Percentiles rank a stretch among this genome's conserved stretches.
Evolutionary conservation across 2,797 vertebrate genomes (phyloP).

Genomic region (Malurus leucopterus): DNA sequence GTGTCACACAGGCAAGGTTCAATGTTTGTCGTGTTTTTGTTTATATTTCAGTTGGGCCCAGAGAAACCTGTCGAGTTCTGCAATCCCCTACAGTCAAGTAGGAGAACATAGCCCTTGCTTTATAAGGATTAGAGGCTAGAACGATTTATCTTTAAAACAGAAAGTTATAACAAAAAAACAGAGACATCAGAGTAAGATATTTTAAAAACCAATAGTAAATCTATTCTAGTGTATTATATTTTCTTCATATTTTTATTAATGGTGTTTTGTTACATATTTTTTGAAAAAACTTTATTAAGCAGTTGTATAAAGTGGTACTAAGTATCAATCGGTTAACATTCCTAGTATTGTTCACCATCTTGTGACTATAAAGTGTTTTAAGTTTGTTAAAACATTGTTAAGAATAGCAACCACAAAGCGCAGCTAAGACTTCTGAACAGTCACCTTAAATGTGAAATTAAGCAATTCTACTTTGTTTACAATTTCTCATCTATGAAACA

Average conservation of each 20-base stretch:
- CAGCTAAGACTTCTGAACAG: background rate
- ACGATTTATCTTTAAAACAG: background rate
- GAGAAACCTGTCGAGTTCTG: background rate
- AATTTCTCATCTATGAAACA: background rate
- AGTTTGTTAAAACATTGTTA: background rate
- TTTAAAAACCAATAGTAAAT: background rate
- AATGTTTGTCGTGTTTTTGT: background rate
- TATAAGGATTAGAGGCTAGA: background rate
- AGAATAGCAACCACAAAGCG: background rate
- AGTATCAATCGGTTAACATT: background rate
- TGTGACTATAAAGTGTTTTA: background rate
- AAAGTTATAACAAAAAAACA: background rate
- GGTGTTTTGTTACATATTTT: background rate
- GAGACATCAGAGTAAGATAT: background rate
- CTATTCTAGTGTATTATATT: background rate
- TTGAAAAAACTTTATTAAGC: background rate
- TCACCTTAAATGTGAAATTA: background rate
- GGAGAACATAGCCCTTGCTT: background rate
- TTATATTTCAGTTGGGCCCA: background rate
- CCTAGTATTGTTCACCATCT: background rate
- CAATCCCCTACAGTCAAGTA: background rate
- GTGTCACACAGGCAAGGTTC: slow-evolving; percentile 22
- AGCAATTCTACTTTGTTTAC: background rate
- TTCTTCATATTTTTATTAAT: background rate
- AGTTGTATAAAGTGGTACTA: background rate